A percentile compares a stretch with the other conserved stretches of the same genome.
These are phyloP conservation scores for Halichoeres trimaculatus DNA, from an alignment of 2,113 vertebrate genomes.

Conservation along the genomic window DNA sequence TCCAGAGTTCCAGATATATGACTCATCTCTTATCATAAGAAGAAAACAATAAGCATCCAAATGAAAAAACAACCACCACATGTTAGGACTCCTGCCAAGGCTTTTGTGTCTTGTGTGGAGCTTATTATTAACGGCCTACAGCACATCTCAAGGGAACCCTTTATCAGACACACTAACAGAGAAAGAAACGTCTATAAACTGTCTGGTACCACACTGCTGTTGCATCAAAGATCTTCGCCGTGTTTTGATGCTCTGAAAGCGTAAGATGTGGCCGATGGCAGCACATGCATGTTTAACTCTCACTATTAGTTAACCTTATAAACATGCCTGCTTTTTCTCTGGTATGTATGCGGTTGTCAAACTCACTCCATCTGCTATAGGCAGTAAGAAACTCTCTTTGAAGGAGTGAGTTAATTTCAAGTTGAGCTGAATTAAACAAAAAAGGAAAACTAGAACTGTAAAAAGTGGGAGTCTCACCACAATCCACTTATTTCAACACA, in stretches of 20 bases:
- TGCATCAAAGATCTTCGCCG: conserved; percentile 63
- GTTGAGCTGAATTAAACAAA: conserved; percentile 3
- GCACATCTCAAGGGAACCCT: conserved; percentile 37
- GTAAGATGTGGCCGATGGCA: conserved; percentile 70
- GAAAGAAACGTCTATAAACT: conserved; percentile 41
- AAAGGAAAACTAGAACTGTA: background rate
- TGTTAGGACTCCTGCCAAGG: conserved; percentile 41
- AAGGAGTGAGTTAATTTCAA: conserved; percentile 38
- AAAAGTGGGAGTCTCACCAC: conserved; percentile 11
- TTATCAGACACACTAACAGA: conserved; percentile 50
- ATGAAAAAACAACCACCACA: conserved; percentile 47
- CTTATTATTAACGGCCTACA: conserved; percentile 43
- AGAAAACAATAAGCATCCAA: conserved; percentile 27
- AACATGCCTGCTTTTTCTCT: conserved; percentile 59
- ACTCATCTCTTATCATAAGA: conserved; percentile 32
- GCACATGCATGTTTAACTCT: conserved; percentile 63
- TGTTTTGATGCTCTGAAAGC: conserved; percentile 48
- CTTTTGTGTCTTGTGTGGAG: conserved; percentile 35
- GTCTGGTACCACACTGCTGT: conserved; percentile 40
- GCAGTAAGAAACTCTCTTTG: conserved; percentile 52
- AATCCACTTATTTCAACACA: background rate
- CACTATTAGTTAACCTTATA: conserved; percentile 66
- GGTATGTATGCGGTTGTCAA: conserved; percentile 59
- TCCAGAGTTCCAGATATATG: conserved; percentile 11
- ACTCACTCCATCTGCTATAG: conserved; percentile 55